phyloP scores from a whole-genome alignment of 1,140 invertebrate species.

The Diachasmimorpha longicaudata region DNA sequence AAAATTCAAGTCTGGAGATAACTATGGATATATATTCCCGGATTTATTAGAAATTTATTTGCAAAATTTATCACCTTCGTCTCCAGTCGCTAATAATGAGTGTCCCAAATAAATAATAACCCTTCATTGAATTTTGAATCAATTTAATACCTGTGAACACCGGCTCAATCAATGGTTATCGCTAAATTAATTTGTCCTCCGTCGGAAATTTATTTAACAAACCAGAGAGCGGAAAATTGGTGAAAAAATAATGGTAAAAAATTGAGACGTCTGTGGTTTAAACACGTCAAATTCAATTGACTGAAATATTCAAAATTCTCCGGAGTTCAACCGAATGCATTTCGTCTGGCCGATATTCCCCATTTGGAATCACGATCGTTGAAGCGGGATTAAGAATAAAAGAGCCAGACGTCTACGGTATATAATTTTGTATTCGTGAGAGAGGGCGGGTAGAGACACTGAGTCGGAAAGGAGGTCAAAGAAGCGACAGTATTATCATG shows the following conservation, averaged over 20 bases:
- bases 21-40: too few relatives aligned
- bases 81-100: too few relatives aligned
- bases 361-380: not conserved
- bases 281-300: not conserved
- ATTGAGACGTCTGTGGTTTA: not conserved
- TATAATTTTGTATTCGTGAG: not conserved
- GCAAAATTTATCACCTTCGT: too few relatives aligned
- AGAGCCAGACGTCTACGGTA: not conserved
- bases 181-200: too few relatives aligned
- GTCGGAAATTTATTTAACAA: constrained; percentile 37
- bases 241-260: not conserved
- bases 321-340: not conserved
- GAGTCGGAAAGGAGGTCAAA: not conserved
- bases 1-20: too few relatives aligned
- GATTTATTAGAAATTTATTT: too few relatives aligned
- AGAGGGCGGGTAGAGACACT: not conserved
- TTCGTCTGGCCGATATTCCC: not conserved
- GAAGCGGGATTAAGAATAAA: not conserved
- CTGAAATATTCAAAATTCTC: not conserved
- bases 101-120: too few relatives aligned
- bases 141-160: too few relatives aligned
- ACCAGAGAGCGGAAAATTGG: not conserved
- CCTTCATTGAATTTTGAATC: too few relatives aligned
- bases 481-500: not conserved
- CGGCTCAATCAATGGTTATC: too few relatives aligned